Evolutionary conservation across 2,113 vertebrate species (phyloP).

Genomic region (Meriones unguiculatus): DNA sequence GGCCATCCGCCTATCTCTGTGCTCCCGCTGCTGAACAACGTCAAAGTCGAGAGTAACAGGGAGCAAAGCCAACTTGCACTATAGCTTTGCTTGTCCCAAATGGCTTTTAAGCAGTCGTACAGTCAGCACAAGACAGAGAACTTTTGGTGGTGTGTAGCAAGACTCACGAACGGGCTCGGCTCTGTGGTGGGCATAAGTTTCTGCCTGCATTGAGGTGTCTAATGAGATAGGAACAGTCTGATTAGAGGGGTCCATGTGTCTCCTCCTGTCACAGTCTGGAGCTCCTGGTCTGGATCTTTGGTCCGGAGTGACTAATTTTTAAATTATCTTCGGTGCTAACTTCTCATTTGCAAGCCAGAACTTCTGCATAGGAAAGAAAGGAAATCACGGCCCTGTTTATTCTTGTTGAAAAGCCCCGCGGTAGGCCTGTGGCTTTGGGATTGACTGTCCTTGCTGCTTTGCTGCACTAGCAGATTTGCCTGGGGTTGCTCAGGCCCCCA

Average conservation of each 20-base stretch:
- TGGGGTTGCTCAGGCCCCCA: neutral
- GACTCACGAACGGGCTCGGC: neutral
- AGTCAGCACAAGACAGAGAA: conserved; percentile 13
- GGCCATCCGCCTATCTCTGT: neutral
- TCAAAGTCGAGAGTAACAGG: neutral
- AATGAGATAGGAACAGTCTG: neutral
- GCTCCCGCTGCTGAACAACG: neutral
- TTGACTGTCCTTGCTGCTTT: neutral
- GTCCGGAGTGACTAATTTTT: neutral
- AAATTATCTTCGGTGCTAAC: neutral
- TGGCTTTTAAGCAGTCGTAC: neutral
- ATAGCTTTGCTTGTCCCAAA: neutral
- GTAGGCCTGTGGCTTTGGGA: neutral
- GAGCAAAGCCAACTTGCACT: neutral
- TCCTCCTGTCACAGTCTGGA: neutral
- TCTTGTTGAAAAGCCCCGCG: neutral
- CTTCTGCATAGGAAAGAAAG: conserved; percentile 14
- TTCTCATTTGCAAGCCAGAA: neutral
- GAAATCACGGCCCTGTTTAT: neutral
- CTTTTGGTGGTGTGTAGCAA: neutral
- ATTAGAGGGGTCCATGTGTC: neutral
- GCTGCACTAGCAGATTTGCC: neutral
- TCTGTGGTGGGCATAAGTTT: neutral
- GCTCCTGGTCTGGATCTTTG: neutral
- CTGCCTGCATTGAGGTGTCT: neutral